phyloP scores from a whole-genome alignment of 2,888 invertebrate genomes.

The Leucoma salicis region DNA sequence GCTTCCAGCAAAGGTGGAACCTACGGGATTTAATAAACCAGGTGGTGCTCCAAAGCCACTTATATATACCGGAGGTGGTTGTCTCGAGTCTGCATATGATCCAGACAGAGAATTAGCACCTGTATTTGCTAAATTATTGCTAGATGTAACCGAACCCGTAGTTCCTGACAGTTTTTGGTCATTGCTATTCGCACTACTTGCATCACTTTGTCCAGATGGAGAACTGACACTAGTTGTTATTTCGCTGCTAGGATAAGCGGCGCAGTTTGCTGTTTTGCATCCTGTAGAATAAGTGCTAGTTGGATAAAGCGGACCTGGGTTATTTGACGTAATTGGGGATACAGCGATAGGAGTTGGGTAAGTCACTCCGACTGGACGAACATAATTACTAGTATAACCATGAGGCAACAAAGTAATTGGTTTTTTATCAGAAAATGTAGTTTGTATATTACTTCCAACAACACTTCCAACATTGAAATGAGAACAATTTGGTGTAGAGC shows the following conservation, averaged over 20 bases:
- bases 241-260: background rate
- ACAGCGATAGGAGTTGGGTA: conserved; percentile 8
- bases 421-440: background rate
- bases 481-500: conserved; percentile 19
- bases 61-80: conserved; percentile 32
- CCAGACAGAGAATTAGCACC: conserved; percentile 10
- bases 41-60: conserved; percentile 52
- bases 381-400: conserved; percentile 11
- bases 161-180: conserved; percentile 18
- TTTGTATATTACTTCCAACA: conserved; percentile 3
- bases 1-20: conserved; percentile 20
- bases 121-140: conserved; percentile 14
- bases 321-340: conserved; percentile 6
- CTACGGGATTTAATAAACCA: conserved; percentile 55
- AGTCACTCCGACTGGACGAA: conserved; percentile 15
- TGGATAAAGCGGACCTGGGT: conserved; percentile 8
- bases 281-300: conserved; percentile 5
- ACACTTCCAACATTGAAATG: conserved; percentile 4
- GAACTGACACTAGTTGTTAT: background rate
- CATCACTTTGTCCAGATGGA: background rate
- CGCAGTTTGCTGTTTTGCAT: conserved; percentile 6
- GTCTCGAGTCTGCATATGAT: conserved; percentile 2
- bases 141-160: conserved; percentile 19
- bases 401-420: conserved; percentile 1
- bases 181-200: background rate